Evolutionary conservation across 2,888 invertebrate genomes (phyloP).

Genomic region (Acleris laterana): DNA sequence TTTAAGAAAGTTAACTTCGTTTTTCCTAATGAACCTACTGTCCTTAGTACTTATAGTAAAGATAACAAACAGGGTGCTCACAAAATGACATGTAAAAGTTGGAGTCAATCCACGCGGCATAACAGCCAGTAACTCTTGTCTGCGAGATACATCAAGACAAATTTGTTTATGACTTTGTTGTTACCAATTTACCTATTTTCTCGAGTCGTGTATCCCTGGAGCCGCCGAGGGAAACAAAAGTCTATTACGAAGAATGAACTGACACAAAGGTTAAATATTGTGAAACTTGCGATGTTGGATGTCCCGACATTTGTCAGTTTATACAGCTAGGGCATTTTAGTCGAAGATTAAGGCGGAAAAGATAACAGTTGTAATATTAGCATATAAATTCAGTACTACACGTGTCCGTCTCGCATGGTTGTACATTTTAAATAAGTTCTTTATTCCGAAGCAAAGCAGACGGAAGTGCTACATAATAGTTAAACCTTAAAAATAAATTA

Average conservation of each 20-base stretch:
- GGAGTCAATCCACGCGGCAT: slow-evolving; percentile 16
- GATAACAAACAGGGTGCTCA: not conserved
- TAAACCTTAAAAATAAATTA: too few relatives aligned
- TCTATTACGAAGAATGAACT: slow-evolving; percentile 54
- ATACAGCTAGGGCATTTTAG: slow-evolving; percentile 6
- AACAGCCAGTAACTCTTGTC: slow-evolving; percentile 24
- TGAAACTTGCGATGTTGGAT: slow-evolving; percentile 58
- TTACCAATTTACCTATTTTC: slow-evolving; percentile 37
- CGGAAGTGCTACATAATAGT: too few relatives aligned
- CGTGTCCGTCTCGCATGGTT: too few relatives aligned
- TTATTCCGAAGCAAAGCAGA: too few relatives aligned
- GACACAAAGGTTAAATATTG: slow-evolving; percentile 66
- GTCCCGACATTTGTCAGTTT: slow-evolving; percentile 52
- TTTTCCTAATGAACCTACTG: too few relatives aligned
- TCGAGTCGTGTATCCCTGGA: slow-evolving; percentile 24
- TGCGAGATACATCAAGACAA: slow-evolving; percentile 32
- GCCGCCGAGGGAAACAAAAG: slow-evolving; percentile 54
- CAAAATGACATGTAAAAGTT: slow-evolving; percentile 19
- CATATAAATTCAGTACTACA: too few relatives aligned
- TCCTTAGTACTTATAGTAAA: too few relatives aligned
- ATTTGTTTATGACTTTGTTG: slow-evolving; percentile 37
- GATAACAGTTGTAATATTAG: not conserved
- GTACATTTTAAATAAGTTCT: too few relatives aligned
- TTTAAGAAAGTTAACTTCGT: too few relatives aligned
- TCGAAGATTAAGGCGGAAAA: not conserved